Evolutionary conservation across 2,113 vertebrate species (phyloP).

Genomic region (Thalassarche chlororhynchos): DNA sequence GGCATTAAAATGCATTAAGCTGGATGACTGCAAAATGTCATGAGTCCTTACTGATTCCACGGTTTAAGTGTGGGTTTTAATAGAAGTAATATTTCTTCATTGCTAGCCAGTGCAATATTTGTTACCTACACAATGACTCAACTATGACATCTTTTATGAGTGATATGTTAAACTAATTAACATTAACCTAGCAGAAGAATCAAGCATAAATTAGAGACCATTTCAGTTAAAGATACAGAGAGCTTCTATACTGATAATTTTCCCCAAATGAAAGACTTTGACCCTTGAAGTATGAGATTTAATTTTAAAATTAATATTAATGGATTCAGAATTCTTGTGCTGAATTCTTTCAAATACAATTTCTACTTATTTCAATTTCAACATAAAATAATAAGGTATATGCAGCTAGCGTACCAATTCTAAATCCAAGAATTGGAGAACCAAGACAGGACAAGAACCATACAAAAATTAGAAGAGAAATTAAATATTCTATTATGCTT

Average conservation of each 20-base stretch:
- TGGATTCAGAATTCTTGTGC: background rate
- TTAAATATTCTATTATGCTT: background rate
- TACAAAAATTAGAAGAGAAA: background rate
- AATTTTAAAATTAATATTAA: background rate
- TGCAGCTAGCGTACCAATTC: background rate
- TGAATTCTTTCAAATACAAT: background rate
- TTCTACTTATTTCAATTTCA: background rate
- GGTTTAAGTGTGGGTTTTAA: background rate
- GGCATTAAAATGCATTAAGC: conserved; percentile 49
- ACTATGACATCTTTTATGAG: conserved; percentile 48
- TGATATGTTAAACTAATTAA: conserved; percentile 55
- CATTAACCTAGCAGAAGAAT: conserved; percentile 42
- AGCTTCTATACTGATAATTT: background rate
- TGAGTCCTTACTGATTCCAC: background rate
- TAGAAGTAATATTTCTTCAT: conserved; percentile 55
- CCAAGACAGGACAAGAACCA: background rate
- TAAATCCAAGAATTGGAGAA: background rate
- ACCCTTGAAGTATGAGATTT: background rate
- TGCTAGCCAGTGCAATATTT: conserved; percentile 38
- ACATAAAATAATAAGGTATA: background rate
- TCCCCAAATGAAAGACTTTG: background rate
- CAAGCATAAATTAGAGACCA: conserved; percentile 17
- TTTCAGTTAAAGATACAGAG: background rate
- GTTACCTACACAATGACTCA: conserved; percentile 49
- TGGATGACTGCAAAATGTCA: conserved; percentile 30